These are phyloP conservation scores for Zhuqinia jingwanae DNA, from an alignment of 2,888 invertebrate species.

Conservation along the genomic window DNA sequence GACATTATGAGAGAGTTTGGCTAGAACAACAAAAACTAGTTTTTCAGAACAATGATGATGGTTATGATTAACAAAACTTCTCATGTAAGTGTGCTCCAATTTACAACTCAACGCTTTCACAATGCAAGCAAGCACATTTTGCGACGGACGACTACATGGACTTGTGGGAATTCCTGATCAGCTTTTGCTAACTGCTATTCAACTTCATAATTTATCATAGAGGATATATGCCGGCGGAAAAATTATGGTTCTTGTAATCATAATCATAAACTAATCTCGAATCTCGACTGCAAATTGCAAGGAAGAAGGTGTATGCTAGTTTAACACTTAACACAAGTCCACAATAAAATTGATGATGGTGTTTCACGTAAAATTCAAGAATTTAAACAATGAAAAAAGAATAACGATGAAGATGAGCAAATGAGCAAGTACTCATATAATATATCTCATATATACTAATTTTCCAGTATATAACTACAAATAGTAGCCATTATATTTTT, in stretches of 20 bases:
- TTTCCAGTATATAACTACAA: constrained; percentile 2
- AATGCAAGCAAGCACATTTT: constrained; percentile 16
- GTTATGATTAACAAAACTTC: constrained; percentile 35
- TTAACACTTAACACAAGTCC: neutral
- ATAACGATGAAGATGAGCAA: neutral
- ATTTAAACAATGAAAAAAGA: no score
- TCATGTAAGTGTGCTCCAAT: constrained; percentile 55
- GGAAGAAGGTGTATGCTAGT: neutral
- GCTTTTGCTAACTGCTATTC: constrained; percentile 10
- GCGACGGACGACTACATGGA: neutral
- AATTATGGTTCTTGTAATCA: constrained; percentile 4
- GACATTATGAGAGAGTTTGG: neutral
- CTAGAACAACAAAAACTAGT: constrained; percentile 35
- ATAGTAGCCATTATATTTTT: neutral
- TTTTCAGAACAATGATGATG: constrained; percentile 26
- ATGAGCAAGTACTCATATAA: neutral
- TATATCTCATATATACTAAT: neutral
- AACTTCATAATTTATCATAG: neutral
- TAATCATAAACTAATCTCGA: constrained; percentile 23
- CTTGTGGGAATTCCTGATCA: constrained; percentile 66
- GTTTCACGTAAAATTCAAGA: no score
- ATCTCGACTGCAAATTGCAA: no score
- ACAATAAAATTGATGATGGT: no score
- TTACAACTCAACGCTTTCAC: constrained; percentile 52
- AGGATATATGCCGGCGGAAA: constrained; percentile 46